These are phyloP conservation scores for Anthoscopus minutus DNA, from an alignment of 2,113 vertebrate species.

Conservation along the genomic window DNA sequence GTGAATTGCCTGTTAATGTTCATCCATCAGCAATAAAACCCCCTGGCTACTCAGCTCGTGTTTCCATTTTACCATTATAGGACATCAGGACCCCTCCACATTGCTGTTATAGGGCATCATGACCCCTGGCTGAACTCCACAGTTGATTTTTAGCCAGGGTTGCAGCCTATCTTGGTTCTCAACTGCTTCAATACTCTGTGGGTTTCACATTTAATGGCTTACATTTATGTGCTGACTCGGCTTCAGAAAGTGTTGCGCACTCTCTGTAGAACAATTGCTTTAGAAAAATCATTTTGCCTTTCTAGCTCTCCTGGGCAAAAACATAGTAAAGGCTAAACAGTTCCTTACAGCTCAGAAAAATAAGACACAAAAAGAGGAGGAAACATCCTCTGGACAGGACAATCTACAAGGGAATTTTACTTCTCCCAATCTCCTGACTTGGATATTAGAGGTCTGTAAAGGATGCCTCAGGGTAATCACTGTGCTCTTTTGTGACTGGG, in stretches of 20 bases:
- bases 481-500: neutral
- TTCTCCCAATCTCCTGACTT: neutral
- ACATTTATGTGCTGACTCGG: neutral
- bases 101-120: neutral
- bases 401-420: neutral
- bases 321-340: neutral
- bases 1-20: neutral
- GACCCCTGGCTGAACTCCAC: neutral
- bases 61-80: neutral
- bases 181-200: neutral
- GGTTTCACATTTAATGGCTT: neutral
- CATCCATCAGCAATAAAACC: neutral
- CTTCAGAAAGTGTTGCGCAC: neutral
- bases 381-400: neutral
- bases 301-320: neutral
- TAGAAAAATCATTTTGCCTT: neutral
- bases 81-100: neutral
- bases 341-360: neutral
- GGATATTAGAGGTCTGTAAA: neutral
- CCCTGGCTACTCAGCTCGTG: neutral
- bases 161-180: neutral
- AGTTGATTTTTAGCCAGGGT: neutral
- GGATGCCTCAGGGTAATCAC: neutral
- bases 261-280: neutral
- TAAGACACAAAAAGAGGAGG: neutral